Base-by-base conservation (phyloP, 2,888 invertebrate genomes). In the Apocheima hispidaria region DNA sequence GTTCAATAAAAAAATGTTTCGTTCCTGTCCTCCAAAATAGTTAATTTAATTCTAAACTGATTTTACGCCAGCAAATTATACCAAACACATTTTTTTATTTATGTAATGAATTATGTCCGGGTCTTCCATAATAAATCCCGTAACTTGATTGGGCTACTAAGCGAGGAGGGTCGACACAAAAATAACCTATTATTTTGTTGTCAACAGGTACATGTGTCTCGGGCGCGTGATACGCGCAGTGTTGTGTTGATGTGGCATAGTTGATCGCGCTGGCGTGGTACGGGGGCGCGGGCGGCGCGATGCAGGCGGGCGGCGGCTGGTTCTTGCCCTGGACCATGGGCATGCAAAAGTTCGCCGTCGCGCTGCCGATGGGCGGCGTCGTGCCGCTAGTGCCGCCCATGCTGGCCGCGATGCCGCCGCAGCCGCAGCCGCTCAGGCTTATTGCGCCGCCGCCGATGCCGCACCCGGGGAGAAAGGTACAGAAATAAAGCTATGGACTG, bases 191-290 rank as follows among this genome's bases (percentile, higher is more conserved):
- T 35, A 20, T 21, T 28, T 3, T 28, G 6, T 83, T 88, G 83
- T 84, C 75, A 76, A 1, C 92, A 92, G 92, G 92, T 92, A 88
- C 72, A 78, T 65, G 82, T 86, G 87, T 74, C 70, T 82, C 84
- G 67, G 44, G 51, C 26, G 69, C 59, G 52, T 57, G 28, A 38
- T 40, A 26, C 16, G 26, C 28, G 2, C 4, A 54, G 70, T 77
- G 81, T 68, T 72, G 80, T 72, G 79, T 88, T 83, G 74, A 88
- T 89, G 90, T 83, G 88, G 85, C 73, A 73, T 74, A 84, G 85
- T 73, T 84, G 84, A 87, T 87, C 88, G 87, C 78, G 83, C 91
- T 92, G 92, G 92, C 92, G 90, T 92, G 92, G 92, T 92, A 91
- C 92, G 89, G 92, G 77, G 86, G 86, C 90, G 89, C 90, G 75